A percentile compares a stretch with the other conserved stretches of the same genome.
Evolutionary conservation across 2,113 vertebrate genomes (phyloP).

Genomic region (Macquaria ambigua): DNA sequence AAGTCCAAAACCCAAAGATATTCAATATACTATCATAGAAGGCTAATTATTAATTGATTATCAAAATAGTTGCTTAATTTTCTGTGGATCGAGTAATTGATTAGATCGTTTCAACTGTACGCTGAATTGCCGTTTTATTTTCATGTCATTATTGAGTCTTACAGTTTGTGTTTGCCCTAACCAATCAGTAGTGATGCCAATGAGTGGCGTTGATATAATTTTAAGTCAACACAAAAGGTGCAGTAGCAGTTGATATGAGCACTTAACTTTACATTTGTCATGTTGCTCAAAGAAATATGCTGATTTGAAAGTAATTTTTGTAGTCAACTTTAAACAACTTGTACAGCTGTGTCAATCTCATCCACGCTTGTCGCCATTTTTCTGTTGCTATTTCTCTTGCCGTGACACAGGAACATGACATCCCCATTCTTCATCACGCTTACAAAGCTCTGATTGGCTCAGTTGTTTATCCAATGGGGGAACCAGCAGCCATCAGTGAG

Average conservation of each 20-base stretch:
- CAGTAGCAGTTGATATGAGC: background rate
- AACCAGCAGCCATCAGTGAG: background rate
- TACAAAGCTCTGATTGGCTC: background rate
- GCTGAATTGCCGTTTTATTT: background rate
- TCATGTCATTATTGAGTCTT: background rate
- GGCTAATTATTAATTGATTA: background rate
- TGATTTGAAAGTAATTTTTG: background rate
- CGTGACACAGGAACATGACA: background rate
- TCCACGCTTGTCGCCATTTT: background rate
- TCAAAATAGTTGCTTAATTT: background rate
- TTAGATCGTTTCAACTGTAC: background rate
- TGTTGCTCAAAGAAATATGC: background rate
- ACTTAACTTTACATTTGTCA: background rate
- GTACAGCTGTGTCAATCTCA: background rate
- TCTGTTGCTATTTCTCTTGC: background rate
- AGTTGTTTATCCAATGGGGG: background rate
- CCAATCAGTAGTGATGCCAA: background rate
- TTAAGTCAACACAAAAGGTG: background rate
- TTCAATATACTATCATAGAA: too few species aligned
- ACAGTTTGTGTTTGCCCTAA: background rate
- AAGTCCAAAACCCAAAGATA: background rate
- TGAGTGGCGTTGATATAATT: background rate
- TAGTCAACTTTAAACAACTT: background rate
- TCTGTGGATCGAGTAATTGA: background rate
- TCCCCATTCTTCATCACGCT: background rate